Conservation (phyloP, 2,888 invertebrate genomes). For the Lasioglossum oenotherae region DNA sequence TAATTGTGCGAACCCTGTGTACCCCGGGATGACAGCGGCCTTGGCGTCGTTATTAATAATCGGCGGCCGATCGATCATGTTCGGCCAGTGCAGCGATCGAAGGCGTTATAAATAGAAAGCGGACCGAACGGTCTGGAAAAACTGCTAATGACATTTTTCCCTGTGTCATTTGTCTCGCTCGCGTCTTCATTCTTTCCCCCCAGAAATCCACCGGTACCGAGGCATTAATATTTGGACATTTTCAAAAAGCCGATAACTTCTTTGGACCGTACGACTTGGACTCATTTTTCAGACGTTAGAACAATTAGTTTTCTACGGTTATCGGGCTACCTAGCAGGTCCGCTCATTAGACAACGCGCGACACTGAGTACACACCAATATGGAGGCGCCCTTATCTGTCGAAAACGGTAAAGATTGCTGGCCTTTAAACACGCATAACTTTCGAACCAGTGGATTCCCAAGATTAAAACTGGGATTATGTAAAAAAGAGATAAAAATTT, state of each 20-base stretch:
- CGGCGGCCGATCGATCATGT: constrained; percentile 33
- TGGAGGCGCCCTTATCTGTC: too few species aligned
- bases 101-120: constrained; percentile 1
- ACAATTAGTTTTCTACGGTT: too few species aligned
- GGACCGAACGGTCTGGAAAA: not conserved
- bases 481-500: too few species aligned
- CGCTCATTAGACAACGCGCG: too few species aligned
- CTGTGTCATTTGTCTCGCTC: not conserved
- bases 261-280: too few species aligned
- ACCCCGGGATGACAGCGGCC: constrained; percentile 26
- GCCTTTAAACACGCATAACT: too few species aligned
- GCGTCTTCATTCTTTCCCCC: not conserved
- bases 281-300: too few species aligned
- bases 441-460: too few species aligned
- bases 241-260: not conserved
- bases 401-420: too few species aligned
- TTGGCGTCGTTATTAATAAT: constrained; percentile 48
- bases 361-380: too few species aligned
- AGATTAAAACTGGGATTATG: too few species aligned
- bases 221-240: not conserved
- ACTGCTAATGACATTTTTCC: not conserved
- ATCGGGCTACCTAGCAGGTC: too few species aligned
- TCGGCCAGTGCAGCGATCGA: not conserved
- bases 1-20: constrained; percentile 51
- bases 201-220: not conserved